Base-by-base conservation (phyloP, 2,888 invertebrate genomes). In the Cephus spinipes region DNA sequence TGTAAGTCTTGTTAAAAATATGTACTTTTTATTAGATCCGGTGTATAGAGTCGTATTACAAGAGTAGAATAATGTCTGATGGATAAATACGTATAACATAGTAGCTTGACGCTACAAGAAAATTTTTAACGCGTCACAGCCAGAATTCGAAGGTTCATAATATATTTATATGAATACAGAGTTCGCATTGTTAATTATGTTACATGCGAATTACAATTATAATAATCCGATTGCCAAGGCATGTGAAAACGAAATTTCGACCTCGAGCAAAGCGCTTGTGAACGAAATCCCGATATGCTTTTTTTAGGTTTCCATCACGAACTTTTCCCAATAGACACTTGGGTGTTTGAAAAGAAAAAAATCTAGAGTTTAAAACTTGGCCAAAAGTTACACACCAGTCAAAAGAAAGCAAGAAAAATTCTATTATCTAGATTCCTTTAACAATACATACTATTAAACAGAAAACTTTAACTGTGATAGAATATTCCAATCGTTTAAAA, bases 121-220 rank as follows among this genome's bases (percentile, higher is more conserved):
- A 73, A 71, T 79, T 79, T 80, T 80, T 73, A 80, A 79, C 76
- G 30, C 78, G 69, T 85, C 85, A 85, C 83, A 85, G 86, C 81
- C 85, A 84, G 78, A 55, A 77, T 82, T 80, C 74, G 73, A 81
- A 79, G 76, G 40, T 80, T 76, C 74, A 12, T 79, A 30, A 75
- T 31, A n/a, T 76, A 77, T 36, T n/a, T 36, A 30, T 75, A 77
- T 78, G 23, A 55, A 55, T 55, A 55, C 15, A 55, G 9, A 55
- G 23, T 55, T 55, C 55, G 23, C 55, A 55, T 55, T 55, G 9
- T 23, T 55, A 23, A 23, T 55, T 55, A 55, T 55, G 23, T 55
- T 9, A 55, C 23, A 9, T 55, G 55, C 55, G 55, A 55, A 23
- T 15, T 55, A 55, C 6, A 23, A 55, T 55, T 55, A 23, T 55